Base-by-base conservation (phyloP, 1,140 invertebrate species). In the Samia ricini region DNA sequence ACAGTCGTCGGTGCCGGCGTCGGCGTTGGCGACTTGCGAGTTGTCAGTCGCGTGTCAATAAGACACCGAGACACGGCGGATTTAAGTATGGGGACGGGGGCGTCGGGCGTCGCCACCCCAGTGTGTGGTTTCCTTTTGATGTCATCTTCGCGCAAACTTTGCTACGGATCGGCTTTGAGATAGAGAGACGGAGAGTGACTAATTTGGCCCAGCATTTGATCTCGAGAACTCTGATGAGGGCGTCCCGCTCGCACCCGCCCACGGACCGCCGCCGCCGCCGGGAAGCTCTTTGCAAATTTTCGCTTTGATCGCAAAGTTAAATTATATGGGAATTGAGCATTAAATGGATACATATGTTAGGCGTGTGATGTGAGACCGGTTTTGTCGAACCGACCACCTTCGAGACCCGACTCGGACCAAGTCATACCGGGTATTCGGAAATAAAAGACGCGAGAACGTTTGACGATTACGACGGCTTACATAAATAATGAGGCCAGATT, bases 131-230 rank as follows among this genome's bases (percentile, higher is more conserved):
- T 90, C 88, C 88, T 88, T 90, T 90, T 90, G 88, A 90, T 90
- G 88, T 90, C 88, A 90, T 90, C 88, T 90, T 90, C 85, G 88
- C 85, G 88, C 88, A 90, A 90, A 90, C 88, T 90, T 90, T 90
- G 86, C 88, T 90, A 86, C 88, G 88, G 85, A 90, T 90, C 88
- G 88, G 88, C 88, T 90, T 90, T 90, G 88, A 90, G 88, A 90
- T 90, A 90, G 85, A 90, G 88, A 90, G 85, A 88, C 85, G 84
- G 85, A 85, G 88, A 90, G 88, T 90, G 88, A 90, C 88, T 90
- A 90, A 90, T 90, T 90, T 88, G 85, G 88, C 88, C 88, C 88
- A 88, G 85, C 85, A 88, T 88, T 90, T 90, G 87, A 89, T 89
- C 85, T 87, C 83, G 76, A 77, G 66, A 81, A 81, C 85, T 84